A percentile compares a stretch with the other conserved stretches of the same genome.
These are phyloP conservation scores for Penelope pileata DNA, from an alignment of 2,113 vertebrate genomes.

Conservation along the genomic window DNA sequence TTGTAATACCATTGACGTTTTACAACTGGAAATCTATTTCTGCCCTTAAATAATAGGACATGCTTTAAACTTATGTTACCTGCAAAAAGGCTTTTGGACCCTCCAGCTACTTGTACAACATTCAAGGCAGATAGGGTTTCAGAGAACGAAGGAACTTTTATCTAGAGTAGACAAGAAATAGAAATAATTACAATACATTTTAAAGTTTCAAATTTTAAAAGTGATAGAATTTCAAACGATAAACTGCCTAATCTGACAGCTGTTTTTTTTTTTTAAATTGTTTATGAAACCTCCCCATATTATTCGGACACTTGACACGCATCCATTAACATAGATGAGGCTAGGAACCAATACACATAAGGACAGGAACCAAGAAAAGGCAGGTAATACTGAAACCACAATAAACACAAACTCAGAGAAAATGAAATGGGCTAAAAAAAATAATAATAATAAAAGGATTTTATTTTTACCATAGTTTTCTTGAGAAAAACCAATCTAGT, in stretches of 20 bases:
- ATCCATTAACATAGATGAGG: neutral
- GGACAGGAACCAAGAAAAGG: neutral
- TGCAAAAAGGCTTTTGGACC: constrained; percentile 98
- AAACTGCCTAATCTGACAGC: neutral
- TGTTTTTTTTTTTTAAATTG: too few species aligned
- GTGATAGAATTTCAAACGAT: neutral
- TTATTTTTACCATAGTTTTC: neutral
- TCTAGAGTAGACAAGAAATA: constrained; percentile 60
- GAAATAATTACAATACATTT: neutral
- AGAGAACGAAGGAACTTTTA: constrained; percentile 96
- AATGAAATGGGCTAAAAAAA: neutral
- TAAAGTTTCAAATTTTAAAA: neutral
- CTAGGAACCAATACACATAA: too few species aligned
- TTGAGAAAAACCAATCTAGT: neutral
- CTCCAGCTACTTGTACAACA: constrained; percentile 96
- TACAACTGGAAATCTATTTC: neutral
- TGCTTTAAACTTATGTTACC: constrained; percentile 72
- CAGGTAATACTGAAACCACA: neutral
- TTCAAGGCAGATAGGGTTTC: constrained; percentile 96
- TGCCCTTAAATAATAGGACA: neutral
- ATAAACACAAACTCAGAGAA: neutral
- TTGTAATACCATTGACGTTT: neutral
- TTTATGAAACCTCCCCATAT: neutral
- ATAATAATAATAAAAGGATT: too few species aligned
- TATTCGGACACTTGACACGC: neutral